A percentile compares a stretch with the other conserved stretches of the same genome.
Conservation (phyloP, 1,140 invertebrate genomes). For the Pemphigus obesinymphae region DNA sequence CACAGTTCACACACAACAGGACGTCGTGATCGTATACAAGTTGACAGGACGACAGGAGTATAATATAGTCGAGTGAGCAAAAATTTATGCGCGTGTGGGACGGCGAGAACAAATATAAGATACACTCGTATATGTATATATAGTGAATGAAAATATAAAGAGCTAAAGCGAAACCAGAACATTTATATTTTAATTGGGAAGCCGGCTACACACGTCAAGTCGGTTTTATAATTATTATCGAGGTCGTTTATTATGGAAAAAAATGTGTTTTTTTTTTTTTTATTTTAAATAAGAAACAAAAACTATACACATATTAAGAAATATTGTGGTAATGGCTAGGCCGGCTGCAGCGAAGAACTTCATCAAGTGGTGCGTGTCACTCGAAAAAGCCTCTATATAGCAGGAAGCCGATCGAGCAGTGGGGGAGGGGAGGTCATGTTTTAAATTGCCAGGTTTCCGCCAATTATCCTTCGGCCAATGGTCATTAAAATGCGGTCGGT, state of each 20-base stretch:
- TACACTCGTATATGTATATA: too few species aligned
- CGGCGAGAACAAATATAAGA: too few species aligned
- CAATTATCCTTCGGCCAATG: slow-evolving; percentile 22
- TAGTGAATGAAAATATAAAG: too few species aligned
- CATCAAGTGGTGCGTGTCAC: slow-evolving; percentile 33
- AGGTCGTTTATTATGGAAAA: slow-evolving; percentile 21
- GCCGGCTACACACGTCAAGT: slow-evolving; percentile 22
- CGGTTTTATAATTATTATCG: slow-evolving; percentile 36
- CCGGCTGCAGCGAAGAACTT: neutral
- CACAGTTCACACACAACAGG: too few species aligned
- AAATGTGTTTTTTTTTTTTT: too few species aligned
- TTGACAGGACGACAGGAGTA: too few species aligned
- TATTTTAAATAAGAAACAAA: too few species aligned
- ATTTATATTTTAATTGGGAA: slow-evolving; percentile 38
- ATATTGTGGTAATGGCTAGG: slow-evolving; percentile 13
- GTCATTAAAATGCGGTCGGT: slow-evolving; percentile 11
- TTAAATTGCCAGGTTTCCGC: slow-evolving; percentile 20
- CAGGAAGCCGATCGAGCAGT: neutral
- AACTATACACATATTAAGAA: too few species aligned
- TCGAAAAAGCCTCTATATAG: neutral
- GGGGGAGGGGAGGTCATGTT: neutral
- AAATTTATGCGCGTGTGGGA: too few species aligned
- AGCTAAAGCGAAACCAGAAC: too few species aligned
- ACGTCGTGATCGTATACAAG: too few species aligned
- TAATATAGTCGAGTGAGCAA: too few species aligned